These are phyloP conservation scores for Upupa epops DNA, from an alignment of 2,113 vertebrate species.

Conservation along the genomic window DNA sequence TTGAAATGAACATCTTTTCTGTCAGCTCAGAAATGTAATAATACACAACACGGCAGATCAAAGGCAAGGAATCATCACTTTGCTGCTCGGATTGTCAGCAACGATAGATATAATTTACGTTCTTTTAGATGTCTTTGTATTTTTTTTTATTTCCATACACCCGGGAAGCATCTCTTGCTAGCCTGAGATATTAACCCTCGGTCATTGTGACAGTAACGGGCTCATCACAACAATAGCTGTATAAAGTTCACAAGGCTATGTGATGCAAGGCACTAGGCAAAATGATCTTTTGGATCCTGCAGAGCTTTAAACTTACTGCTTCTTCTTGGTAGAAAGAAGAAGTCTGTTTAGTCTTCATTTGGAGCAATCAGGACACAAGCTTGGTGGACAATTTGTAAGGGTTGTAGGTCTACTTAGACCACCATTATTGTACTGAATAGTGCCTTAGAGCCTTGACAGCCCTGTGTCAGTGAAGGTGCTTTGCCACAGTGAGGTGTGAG, in stretches of 20 bases:
- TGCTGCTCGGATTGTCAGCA: conserved; percentile 25
- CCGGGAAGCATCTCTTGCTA: not conserved
- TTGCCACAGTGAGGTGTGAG: not conserved
- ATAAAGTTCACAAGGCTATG: not conserved
- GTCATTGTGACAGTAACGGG: not conserved
- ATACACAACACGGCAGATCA: conserved; percentile 26
- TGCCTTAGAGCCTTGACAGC: not conserved
- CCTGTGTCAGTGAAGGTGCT: not conserved
- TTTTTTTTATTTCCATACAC: not conserved
- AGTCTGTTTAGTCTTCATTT: not conserved
- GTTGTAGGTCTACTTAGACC: not conserved
- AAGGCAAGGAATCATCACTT: conserved; percentile 40
- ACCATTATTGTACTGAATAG: not conserved
- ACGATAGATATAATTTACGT: conserved; percentile 17
- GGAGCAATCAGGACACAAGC: not conserved
- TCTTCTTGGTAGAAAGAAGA: not conserved
- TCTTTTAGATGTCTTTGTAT: conserved; percentile 3
- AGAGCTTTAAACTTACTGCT: not conserved
- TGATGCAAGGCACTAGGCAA: not conserved
- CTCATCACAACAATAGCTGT: not conserved
- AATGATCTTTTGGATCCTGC: not conserved
- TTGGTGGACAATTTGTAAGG: not conserved
- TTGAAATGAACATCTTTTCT: conserved; percentile 75
- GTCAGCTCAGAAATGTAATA: conserved; percentile 74
- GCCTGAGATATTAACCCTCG: not conserved